These are phyloP conservation scores for Zosterops hypoxanthus DNA, from an alignment of 2,113 vertebrate species.

Conservation along the genomic window DNA sequence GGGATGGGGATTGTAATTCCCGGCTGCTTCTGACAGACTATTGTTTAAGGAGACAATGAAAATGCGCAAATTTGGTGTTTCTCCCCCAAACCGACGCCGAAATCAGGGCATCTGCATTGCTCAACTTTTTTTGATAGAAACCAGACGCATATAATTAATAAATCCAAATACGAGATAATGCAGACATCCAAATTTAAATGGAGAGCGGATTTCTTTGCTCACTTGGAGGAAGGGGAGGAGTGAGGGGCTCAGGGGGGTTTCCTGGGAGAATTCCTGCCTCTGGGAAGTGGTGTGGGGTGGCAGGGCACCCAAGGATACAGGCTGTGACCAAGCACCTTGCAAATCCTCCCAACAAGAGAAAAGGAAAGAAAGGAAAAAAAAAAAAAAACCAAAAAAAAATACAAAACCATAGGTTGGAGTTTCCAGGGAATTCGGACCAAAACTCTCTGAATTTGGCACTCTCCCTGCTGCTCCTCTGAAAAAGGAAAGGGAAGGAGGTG, in stretches of 20 bases:
- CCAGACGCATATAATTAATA: conserved; percentile 51
- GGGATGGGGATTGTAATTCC: neutral
- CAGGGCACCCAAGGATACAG: neutral
- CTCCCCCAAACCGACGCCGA: neutral
- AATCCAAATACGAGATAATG: neutral
- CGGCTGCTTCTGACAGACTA: neutral
- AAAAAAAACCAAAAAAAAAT: neutral
- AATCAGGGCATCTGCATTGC: conserved; percentile 48
- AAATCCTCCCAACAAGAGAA: fast-evolving
- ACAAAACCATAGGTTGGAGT: neutral
- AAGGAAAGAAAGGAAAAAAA: neutral
- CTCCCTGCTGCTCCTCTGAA: neutral
- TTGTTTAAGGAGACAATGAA: conserved; percentile 8
- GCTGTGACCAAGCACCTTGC: neutral
- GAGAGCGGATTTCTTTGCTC: neutral
- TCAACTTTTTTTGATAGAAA: conserved; percentile 17
- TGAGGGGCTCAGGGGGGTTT: neutral
- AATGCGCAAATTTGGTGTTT: neutral
- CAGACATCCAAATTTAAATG: conserved; percentile 6
- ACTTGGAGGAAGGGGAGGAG: neutral
- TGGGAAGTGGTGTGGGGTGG: neutral
- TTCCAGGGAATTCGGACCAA: conserved; percentile 19
- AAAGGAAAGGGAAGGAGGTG: neutral
- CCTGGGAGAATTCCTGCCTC: neutral
- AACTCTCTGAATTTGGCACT: conserved; percentile 14